These are phyloP conservation scores for Meleagris gallopavo DNA, from an alignment of 2,113 vertebrate species.

Conservation along the genomic window DNA sequence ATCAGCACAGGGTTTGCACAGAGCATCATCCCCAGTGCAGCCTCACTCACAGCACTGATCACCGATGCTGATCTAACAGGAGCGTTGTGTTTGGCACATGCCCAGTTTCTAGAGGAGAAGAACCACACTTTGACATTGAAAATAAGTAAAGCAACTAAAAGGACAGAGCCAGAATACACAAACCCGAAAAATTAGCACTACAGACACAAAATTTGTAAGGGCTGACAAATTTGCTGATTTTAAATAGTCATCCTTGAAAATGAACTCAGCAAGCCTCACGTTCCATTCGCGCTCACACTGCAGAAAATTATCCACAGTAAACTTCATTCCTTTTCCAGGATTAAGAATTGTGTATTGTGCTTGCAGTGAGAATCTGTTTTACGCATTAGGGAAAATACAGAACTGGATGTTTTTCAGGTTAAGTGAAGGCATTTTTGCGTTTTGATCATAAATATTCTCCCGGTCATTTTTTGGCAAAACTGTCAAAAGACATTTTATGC, in stretches of 20 bases:
- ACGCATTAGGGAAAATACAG: slow-evolving; percentile 25
- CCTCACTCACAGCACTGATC: background rate
- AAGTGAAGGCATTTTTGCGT: slow-evolving; percentile 38
- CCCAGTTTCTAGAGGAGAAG: background rate
- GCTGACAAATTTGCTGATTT: background rate
- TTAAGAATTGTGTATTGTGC: background rate
- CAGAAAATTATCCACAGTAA: background rate
- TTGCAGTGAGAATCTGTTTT: slow-evolving; percentile 32
- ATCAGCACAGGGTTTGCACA: background rate
- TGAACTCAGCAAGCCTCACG: background rate
- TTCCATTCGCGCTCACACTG: background rate
- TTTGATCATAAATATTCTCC: slow-evolving; percentile 52
- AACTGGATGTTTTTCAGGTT: background rate
- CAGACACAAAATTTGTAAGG: background rate
- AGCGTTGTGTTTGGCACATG: background rate
- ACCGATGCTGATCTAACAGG: background rate
- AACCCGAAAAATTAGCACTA: background rate
- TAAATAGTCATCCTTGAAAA: background rate
- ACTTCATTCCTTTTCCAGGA: background rate
- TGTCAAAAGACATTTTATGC: slow-evolving; percentile 26
- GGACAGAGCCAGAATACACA: background rate
- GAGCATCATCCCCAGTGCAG: background rate
- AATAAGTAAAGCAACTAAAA: background rate
- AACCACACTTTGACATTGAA: background rate
- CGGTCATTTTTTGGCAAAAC: slow-evolving; percentile 18